Percentiles rank a stretch among this genome's conserved stretches.
Evolutionary conservation across 2,797 vertebrate genomes (phyloP).

Genomic region (Mormyrus proboscirostris): DNA sequence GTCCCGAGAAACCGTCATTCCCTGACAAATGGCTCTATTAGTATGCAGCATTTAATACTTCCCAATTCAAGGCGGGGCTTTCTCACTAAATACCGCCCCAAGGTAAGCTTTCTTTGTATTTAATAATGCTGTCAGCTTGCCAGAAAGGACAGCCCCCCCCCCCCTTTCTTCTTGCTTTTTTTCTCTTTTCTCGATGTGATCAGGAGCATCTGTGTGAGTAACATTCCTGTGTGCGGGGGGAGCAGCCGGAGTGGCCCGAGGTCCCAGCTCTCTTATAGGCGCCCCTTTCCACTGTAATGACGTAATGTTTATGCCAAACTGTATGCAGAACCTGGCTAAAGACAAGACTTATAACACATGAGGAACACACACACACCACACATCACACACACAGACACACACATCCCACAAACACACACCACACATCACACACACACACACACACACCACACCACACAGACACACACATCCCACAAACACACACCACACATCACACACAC

Average conservation of each 20-base stretch:
- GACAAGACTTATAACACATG: not conserved
- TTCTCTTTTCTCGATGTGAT: not conserved
- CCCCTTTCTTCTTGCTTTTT: not conserved
- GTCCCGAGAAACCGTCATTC: slow-evolving; percentile 19
- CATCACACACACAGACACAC: too few relatives aligned
- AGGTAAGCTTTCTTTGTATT: slow-evolving; percentile 28
- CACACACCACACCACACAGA: not conserved
- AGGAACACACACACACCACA: not conserved
- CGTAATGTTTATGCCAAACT: not conserved
- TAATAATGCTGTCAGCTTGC: slow-evolving; percentile 27
- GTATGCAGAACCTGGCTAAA: not conserved
- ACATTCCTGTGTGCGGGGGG: not conserved
- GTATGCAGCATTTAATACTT: slow-evolving; percentile 33
- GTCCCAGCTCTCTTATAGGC: not conserved
- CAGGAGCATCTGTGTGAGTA: not conserved
- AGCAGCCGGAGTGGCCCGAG: not conserved
- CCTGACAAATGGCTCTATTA: slow-evolving; percentile 38
- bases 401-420: not conserved
- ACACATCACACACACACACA: not conserved
- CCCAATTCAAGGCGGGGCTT: slow-evolving; percentile 28
- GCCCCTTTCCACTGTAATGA: not conserved
- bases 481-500: too few relatives aligned
- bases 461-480: not conserved
- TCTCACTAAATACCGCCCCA: slow-evolving; percentile 34
- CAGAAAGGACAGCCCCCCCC: slow-evolving; percentile 18